Evolutionary conservation across 2,797 vertebrate genomes (phyloP).

Genomic region (Tarsius wallacei): DNA sequence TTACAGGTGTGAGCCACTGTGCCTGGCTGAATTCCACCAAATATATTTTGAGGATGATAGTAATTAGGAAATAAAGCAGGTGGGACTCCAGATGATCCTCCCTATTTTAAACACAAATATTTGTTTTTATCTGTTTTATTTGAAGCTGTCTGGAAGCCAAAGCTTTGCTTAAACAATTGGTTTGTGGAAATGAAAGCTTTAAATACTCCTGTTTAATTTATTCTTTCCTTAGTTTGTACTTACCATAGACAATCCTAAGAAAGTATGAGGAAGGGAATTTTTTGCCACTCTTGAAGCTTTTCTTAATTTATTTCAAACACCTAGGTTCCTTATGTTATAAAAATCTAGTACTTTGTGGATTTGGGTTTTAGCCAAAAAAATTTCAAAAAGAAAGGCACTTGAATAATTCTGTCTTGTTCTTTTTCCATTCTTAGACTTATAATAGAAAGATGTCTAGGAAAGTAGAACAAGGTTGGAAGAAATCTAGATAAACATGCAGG

Average conservation of each 20-base stretch:
- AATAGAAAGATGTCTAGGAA: neutral
- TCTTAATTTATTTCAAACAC: no score
- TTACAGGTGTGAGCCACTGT: no score
- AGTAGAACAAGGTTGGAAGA: neutral
- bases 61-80: neutral
- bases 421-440: neutral
- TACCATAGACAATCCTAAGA: no score
- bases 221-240: neutral
- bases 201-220: neutral
- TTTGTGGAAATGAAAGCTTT: no score
- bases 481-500: neutral
- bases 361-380: neutral
- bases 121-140: constrained; percentile 15
- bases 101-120: neutral
- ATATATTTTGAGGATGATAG: neutral
- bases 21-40: no score
- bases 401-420: neutral
- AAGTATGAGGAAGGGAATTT: no score
- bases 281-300: no score
- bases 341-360: no score
- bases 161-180: neutral
- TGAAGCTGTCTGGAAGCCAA: neutral
- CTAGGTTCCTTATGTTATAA: no score
- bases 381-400: constrained; percentile 15
- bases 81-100: neutral